Evolutionary conservation across 2,113 vertebrate genomes (phyloP).

Genomic region (Cryptotis parvus): DNA sequence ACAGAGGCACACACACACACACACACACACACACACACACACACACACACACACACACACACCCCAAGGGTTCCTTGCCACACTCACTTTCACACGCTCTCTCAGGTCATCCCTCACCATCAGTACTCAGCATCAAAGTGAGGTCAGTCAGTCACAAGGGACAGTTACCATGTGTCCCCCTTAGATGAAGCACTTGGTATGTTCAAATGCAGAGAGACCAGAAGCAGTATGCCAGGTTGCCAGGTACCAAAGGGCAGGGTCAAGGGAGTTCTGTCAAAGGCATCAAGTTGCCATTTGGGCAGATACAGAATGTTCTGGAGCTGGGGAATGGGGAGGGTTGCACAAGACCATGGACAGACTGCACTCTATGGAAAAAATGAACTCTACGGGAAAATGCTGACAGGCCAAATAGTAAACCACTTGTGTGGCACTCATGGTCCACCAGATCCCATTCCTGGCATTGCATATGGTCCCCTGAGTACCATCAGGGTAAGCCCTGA

Average conservation of each 20-base stretch:
- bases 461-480: no score
- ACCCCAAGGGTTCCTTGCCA: neutral
- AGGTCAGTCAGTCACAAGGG: neutral
- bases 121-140: neutral
- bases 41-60: neutral
- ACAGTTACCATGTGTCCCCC: no score
- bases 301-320: neutral
- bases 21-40: no score
- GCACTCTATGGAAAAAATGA: no score
- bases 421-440: no score
- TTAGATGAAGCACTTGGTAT: rapidly evolving
- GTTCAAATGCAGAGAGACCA: neutral
- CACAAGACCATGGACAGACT: neutral
- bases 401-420: no score
- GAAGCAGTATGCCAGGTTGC: neutral
- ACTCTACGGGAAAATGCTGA: no score
- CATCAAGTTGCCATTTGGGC: no score
- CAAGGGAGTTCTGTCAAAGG: neutral
- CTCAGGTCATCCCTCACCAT: neutral
- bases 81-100: neutral
- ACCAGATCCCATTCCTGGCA: no score
- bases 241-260: neutral
- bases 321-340: no score
- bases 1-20: no score
- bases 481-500: no score